These are phyloP conservation scores for Hydrophis major DNA, from an alignment of 2,797 vertebrate species.

Conservation along the genomic window DNA sequence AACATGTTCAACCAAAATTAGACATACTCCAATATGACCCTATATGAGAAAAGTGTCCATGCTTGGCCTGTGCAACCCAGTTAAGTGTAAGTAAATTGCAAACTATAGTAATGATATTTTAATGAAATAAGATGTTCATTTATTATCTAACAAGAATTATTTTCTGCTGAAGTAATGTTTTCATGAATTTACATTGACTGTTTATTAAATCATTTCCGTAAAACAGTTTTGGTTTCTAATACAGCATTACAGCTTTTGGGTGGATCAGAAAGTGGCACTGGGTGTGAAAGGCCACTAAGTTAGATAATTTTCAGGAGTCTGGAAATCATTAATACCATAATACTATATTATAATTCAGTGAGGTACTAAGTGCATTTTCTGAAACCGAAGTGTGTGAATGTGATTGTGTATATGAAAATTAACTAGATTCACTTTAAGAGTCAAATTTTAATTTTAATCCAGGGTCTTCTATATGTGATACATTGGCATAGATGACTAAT, in stretches of 20 bases:
- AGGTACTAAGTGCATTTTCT: not conserved
- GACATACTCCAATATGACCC: not conserved
- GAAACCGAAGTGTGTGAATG: not conserved
- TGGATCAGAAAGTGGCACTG: not conserved
- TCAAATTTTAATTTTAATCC: not conserved
- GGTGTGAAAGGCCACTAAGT: not conserved
- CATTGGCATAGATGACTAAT: too few relatives aligned
- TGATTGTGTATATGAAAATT: not conserved
- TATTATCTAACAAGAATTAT: not conserved
- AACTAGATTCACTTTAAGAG: not conserved
- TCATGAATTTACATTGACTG: not conserved
- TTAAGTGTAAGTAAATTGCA: not conserved
- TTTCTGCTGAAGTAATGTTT: not conserved
- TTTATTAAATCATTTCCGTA: not conserved
- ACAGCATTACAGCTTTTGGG: not conserved
- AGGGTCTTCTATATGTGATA: not conserved
- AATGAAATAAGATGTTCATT: not conserved
- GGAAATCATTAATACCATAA: not conserved
- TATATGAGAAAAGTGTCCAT: not conserved
- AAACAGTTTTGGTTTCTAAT: not conserved
- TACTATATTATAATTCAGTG: not conserved
- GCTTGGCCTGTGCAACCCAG: too few relatives aligned
- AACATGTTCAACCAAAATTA: not conserved
- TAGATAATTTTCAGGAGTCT: not conserved
- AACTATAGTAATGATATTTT: not conserved